phyloP scores from a whole-genome alignment of 2,888 invertebrate genomes.

The Drepanosiphum platanoidis region DNA sequence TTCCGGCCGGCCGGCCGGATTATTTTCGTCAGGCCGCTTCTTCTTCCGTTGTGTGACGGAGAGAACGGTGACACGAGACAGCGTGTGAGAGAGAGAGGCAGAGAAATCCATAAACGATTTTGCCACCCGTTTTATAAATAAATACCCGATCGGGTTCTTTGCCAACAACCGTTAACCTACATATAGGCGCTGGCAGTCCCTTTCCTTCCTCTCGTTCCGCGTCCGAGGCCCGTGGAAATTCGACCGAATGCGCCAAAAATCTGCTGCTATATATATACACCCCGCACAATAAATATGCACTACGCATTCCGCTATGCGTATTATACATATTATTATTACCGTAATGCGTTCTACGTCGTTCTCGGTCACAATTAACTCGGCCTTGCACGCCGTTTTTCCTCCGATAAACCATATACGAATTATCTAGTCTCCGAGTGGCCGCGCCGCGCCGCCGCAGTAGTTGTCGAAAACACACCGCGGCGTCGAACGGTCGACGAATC shows the following conservation, averaged over 20 bases:
- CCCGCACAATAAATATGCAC: neutral
- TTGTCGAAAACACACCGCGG: neutral
- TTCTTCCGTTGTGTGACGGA: neutral
- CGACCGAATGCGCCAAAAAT: conserved; percentile 39
- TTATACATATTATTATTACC: neutral
- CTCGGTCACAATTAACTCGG: neutral
- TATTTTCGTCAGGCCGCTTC: neutral
- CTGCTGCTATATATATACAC: conserved; percentile 8
- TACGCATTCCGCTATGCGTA: neutral
- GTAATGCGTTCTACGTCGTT: neutral
- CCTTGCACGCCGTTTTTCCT: neutral
- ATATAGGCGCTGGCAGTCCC: conserved; percentile 5
- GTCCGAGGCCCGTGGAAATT: neutral
- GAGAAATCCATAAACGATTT: conserved; percentile 43
- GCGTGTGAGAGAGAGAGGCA: neutral
- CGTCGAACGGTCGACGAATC: neutral
- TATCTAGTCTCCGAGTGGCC: too few species aligned
- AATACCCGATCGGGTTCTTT: conserved; percentile 48
- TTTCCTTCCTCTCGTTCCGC: neutral
- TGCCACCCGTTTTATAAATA: conserved; percentile 57
- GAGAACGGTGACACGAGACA: neutral
- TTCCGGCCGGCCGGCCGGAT: neutral
- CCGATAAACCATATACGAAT: too few species aligned
- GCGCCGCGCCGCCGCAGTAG: too few species aligned
- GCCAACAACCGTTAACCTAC: conserved; percentile 54